Evolutionary conservation across 2,113 vertebrate genomes (phyloP).

Genomic region (Periophthalmodon schlosseri): DNA sequence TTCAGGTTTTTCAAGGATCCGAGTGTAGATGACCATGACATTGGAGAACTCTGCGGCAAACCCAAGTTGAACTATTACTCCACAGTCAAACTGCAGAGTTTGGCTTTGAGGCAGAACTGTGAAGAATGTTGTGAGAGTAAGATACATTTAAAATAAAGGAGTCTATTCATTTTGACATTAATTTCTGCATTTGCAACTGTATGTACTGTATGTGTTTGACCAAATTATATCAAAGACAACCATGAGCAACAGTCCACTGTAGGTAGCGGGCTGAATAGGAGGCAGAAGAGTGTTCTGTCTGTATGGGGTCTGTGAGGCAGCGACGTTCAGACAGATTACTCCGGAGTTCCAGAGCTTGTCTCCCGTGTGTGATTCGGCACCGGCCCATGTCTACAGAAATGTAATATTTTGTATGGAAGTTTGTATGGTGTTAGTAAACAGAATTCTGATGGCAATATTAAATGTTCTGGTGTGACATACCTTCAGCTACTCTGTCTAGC

Average conservation of each 20-base stretch:
- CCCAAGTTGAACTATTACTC: constrained; percentile 82
- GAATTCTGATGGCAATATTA: neutral
- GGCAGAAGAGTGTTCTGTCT: constrained; percentile 38
- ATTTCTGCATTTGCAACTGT: neutral
- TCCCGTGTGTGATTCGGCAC: constrained; percentile 78
- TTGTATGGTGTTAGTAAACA: neutral
- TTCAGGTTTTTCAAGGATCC: constrained; percentile 73
- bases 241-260: constrained; percentile 86
- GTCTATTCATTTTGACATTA: neutral
- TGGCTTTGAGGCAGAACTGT: constrained; percentile 80
- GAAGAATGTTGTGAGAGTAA: neutral
- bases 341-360: constrained; percentile 86
- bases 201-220: neutral
- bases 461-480: constrained; percentile 48
- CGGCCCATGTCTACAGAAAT: constrained; percentile 83
- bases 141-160: neutral
- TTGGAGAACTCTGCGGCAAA: constrained; percentile 90
- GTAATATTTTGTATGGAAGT: neutral
- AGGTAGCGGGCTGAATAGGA: constrained; percentile 82
- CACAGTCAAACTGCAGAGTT: constrained; percentile 79
- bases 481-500: constrained; percentile 87
- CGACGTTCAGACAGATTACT: constrained; percentile 87
- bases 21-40: constrained; percentile 86
- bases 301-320: constrained; percentile 80
- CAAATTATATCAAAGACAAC: constrained; percentile 48